Evolutionary conservation across 2,113 vertebrate species (phyloP).

Genomic region (Boleophthalmus pectinirostris): DNA sequence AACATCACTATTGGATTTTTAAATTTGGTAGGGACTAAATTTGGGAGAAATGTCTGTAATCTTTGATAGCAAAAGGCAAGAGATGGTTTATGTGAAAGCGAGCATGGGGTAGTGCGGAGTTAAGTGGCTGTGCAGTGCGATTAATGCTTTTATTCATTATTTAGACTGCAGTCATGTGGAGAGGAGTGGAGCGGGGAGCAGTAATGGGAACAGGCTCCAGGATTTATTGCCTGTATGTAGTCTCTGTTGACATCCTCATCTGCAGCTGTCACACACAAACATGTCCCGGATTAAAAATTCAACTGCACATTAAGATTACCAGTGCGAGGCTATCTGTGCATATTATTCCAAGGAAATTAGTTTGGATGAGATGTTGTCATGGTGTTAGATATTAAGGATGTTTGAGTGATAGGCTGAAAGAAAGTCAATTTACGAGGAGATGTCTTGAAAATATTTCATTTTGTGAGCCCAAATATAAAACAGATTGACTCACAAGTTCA

Average conservation of each 20-base stretch:
- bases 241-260: constrained; percentile 25
- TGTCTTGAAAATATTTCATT: not conserved
- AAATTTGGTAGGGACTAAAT: not conserved
- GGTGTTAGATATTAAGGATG: not conserved
- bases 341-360: not conserved
- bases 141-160: constrained; percentile 60
- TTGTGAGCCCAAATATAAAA: not conserved
- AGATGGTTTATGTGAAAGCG: not conserved
- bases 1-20: not conserved
- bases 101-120: constrained; percentile 21
- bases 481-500: not conserved
- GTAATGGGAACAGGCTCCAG: constrained; percentile 16
- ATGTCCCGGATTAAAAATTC: constrained; percentile 15
- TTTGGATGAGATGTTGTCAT: not conserved
- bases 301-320: constrained; percentile 20
- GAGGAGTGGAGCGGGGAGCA: constrained; percentile 5
- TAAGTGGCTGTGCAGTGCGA: constrained; percentile 46
- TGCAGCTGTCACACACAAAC: constrained; percentile 7
- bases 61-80: not conserved
- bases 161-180: constrained; percentile 31
- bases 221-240: constrained; percentile 3
- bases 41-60: not conserved
- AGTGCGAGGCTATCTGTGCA: not conserved
- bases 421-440: not conserved
- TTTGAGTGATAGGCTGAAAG: not conserved